These are phyloP conservation scores for Nerophis ophidion DNA, from an alignment of 2,113 vertebrate genomes.

Conservation along the genomic window DNA sequence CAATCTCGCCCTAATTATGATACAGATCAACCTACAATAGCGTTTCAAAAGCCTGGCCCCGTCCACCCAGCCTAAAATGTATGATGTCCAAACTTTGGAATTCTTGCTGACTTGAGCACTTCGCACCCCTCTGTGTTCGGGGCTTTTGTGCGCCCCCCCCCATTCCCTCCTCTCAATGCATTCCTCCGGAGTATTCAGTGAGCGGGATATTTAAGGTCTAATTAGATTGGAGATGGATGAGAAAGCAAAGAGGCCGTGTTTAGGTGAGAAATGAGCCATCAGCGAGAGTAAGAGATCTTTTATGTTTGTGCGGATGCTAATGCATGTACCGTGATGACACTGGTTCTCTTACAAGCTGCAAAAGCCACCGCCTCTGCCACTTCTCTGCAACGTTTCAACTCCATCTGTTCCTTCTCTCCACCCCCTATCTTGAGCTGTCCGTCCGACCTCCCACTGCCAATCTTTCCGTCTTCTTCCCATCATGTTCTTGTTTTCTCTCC, in stretches of 20 bases:
- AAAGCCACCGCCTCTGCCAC: conserved; percentile 37
- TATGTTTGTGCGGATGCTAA: conserved; percentile 6
- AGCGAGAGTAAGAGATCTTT: background rate
- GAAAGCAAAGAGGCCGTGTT: conserved; percentile 27
- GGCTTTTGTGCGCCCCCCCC: conserved; percentile 39
- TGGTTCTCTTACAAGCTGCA: conserved; percentile 21
- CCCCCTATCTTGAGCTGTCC: conserved; percentile 20
- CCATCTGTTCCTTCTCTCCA: conserved; percentile 37
- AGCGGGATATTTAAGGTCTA: conserved; percentile 40
- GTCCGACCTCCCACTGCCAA: conserved; percentile 15
- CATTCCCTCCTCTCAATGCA: conserved; percentile 8
- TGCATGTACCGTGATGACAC: conserved; percentile 29
- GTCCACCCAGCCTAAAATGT: conserved; percentile 30
- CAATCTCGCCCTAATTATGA: conserved; percentile 63
- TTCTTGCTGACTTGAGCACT: conserved; percentile 59
- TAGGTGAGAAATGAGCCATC: conserved; percentile 21
- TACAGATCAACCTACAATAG: conserved; percentile 59
- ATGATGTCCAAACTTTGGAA: conserved; percentile 64
- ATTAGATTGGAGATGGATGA: conserved; percentile 50
- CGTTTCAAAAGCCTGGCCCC: conserved; percentile 37
- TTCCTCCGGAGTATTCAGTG: conserved; percentile 47
- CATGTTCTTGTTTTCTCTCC: background rate
- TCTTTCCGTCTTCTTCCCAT: conserved; percentile 9
- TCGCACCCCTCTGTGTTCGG: conserved; percentile 43
- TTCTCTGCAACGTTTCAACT: conserved; percentile 45